phyloP scores from a whole-genome alignment of 2,797 vertebrate species.

The Odontamblyopus lacepedii region DNA sequence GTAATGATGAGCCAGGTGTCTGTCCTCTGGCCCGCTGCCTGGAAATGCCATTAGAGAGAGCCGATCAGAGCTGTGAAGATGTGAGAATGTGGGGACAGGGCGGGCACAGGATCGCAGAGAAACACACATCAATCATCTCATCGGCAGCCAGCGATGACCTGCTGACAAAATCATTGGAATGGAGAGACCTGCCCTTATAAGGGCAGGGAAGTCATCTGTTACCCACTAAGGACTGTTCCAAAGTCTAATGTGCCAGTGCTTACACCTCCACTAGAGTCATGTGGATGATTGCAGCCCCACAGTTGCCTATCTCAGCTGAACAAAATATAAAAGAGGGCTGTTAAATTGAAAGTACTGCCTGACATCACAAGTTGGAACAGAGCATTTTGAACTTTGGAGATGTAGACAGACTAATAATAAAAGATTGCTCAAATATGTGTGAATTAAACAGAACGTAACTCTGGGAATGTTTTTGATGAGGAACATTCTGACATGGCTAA shows the following conservation, averaged over 20 bases:
- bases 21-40: conserved; percentile 56
- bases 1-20: conserved; percentile 61
- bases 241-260: neutral
- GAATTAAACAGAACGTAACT: too few relatives aligned
- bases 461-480: too few relatives aligned
- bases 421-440: too few relatives aligned
- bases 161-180: conserved; percentile 31
- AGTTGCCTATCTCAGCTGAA: too few relatives aligned
- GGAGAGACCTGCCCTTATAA: conserved; percentile 31
- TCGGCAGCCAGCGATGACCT: conserved; percentile 30
- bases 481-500: too few relatives aligned
- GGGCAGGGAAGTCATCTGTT: conserved; percentile 17
- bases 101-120: conserved; percentile 47
- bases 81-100: conserved; percentile 22
- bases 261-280: too few relatives aligned
- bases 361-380: too few relatives aligned
- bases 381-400: too few relatives aligned
- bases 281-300: too few relatives aligned
- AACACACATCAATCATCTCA: conserved; percentile 52
- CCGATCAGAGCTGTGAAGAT: conserved; percentile 27
- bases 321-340: too few relatives aligned
- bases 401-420: too few relatives aligned
- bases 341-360: too few relatives aligned
- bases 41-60: conserved; percentile 59
- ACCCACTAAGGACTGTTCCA: conserved; percentile 6